phyloP scores from a whole-genome alignment of 2,113 vertebrate genomes.

The Actinemys pallida region DNA sequence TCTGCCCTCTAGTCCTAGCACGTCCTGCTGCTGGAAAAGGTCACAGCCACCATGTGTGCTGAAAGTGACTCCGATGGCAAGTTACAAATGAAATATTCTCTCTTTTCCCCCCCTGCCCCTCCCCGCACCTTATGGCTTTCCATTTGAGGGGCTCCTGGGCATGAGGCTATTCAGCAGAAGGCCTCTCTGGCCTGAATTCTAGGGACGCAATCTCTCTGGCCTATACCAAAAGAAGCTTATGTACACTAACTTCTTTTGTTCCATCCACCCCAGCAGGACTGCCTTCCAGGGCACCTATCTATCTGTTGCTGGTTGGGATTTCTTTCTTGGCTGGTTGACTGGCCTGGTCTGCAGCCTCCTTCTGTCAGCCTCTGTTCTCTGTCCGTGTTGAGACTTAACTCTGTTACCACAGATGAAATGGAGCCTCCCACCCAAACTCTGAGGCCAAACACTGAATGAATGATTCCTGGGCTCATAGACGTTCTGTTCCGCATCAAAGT shows the following conservation, averaged over 20 bases:
- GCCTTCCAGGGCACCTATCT: not conserved
- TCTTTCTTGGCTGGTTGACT: not conserved
- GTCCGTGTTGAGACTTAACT: too few species aligned
- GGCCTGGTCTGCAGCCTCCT: not conserved
- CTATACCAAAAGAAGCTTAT: not conserved
- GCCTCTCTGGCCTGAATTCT: not conserved
- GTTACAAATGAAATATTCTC: not conserved
- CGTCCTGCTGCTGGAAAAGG: not conserved
- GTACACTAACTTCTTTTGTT: not conserved
- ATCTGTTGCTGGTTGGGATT: not conserved
- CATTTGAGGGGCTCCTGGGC: not conserved
- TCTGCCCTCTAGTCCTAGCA: too few species aligned
- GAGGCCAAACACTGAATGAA: not conserved
- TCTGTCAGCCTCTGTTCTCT: not conserved
- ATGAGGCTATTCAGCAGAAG: not conserved
- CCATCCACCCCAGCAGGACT: not conserved
- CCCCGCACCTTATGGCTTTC: too few species aligned
- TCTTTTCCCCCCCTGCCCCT: too few species aligned
- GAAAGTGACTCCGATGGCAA: not conserved
- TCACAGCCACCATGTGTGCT: not conserved
- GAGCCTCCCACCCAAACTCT: not conserved
- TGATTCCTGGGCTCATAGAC: not conserved
- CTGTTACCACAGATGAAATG: not conserved
- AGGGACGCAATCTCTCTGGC: not conserved
- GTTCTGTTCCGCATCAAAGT: not conserved